Evolutionary conservation across 2,797 vertebrate genomes (phyloP), one percentile per base, ranked within the genome.

Genomic region (Acestrorhynchus altus): DNA sequence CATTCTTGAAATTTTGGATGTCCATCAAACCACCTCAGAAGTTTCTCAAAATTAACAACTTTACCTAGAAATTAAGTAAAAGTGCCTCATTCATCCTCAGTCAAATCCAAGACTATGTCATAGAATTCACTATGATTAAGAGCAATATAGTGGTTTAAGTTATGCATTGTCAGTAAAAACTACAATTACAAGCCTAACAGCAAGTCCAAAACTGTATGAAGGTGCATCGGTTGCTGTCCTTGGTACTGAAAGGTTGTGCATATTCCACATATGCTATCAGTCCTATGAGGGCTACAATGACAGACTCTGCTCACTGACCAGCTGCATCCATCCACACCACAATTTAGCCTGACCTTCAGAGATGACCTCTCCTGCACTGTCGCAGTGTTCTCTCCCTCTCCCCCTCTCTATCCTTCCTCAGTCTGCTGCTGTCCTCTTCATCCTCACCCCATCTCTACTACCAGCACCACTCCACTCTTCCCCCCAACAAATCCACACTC

Each of bases 291-390:
- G 64, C 56, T 24, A 65, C 67, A 57, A 44, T 54, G 51, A 66
- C 77, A 66, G 71, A 44, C 47, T 70, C 20, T 64, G 61, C 54
- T 72, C 71, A 81, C 51, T 80, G 66, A 65, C 56, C 26, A 54
- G 69, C 61, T 69, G 47, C 70, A 74, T 72, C 57, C 73, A 71
- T 72, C 78, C 78, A 74, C 54, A 70, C 42, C 47, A 56, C 72
- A 61, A 71, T 68, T 74, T 61, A 76, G 67, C 11, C 72, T 83
- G 81, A 85, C 84, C 86, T 86, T 85, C 83, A 82, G 46, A 74
- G 69, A 63, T 81, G 83, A 77, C 81, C 81, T 78, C 47, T 78
- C 54, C 57, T 22, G 69, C 72, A 72, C 47, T 42, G 65, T 72
- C 67, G 28, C 83, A 81, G 71, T 78, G 42, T 47, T 35, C 61